These are phyloP conservation scores for Paramisgurnus dabryanus DNA, from an alignment of 2,113 vertebrate species.

Conservation along the genomic window DNA sequence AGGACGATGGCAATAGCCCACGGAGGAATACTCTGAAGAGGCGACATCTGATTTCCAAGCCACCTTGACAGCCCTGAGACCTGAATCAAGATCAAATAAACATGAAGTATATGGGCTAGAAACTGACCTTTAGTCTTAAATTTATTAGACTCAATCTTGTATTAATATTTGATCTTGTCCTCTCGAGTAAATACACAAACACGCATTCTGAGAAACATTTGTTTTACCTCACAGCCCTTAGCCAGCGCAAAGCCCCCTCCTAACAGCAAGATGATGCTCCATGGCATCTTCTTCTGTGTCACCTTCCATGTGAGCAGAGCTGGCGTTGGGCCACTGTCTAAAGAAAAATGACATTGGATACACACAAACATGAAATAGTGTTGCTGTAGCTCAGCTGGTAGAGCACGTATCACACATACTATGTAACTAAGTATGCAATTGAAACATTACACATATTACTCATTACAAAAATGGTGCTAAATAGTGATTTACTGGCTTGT, in stretches of 20 bases:
- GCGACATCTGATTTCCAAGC: slow-evolving; percentile 87
- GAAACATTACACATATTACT: too few relatives aligned
- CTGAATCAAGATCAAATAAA: slow-evolving; percentile 19
- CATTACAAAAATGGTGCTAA: too few relatives aligned
- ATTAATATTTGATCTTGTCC: neutral
- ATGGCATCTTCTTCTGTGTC: slow-evolving; percentile 89
- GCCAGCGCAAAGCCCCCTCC: slow-evolving; percentile 96
- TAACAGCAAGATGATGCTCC: slow-evolving; percentile 90
- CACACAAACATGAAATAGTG: too few relatives aligned
- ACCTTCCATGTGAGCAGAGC: slow-evolving; percentile 87
- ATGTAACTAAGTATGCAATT: too few relatives aligned
- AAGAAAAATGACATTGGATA: slow-evolving; percentile 54
- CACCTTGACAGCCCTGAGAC: slow-evolving; percentile 81
- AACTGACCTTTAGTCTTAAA: neutral
- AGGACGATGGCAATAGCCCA: slow-evolving; percentile 81
- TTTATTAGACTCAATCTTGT: neutral
- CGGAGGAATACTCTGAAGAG: slow-evolving; percentile 79
- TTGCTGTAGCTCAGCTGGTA: too few relatives aligned
- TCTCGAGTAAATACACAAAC: neutral
- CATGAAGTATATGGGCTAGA: neutral
- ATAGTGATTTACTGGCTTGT: too few relatives aligned
- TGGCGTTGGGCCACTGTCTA: slow-evolving; percentile 52
- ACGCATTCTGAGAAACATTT: neutral
- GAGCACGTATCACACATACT: too few relatives aligned
- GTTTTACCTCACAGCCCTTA: slow-evolving; percentile 85